These are phyloP conservation scores for Eilema depressum DNA, from an alignment of 2,888 invertebrate species.

Conservation along the genomic window DNA sequence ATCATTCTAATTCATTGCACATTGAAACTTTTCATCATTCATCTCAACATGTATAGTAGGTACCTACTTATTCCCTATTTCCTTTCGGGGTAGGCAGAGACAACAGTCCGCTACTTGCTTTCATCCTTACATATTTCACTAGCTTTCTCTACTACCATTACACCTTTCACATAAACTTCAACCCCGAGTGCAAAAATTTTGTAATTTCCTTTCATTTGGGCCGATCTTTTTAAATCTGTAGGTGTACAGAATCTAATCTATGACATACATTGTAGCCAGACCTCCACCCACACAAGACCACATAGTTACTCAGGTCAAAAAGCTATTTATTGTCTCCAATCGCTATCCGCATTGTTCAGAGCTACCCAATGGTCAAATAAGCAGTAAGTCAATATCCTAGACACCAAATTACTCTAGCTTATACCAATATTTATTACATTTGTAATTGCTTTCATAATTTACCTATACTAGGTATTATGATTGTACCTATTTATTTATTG, in stretches of 20 bases:
- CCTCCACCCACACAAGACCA: not conserved
- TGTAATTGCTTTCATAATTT: constrained; percentile 4
- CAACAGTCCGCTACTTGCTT: too few species aligned
- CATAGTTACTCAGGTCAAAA: constrained; percentile 1
- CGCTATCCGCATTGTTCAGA: constrained; percentile 1
- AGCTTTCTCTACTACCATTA: too few species aligned
- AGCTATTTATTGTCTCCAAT: not conserved
- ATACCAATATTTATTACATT: not conserved
- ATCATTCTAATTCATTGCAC: too few species aligned
- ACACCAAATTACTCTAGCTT: constrained; percentile 1
- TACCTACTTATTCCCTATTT: too few species aligned
- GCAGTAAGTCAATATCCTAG: not conserved
- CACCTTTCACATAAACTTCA: too few species aligned
- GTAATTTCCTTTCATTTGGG: not conserved
- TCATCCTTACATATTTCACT: too few species aligned
- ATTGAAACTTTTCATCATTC: too few species aligned
- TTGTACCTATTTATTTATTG: not conserved
- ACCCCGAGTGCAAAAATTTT: not conserved
- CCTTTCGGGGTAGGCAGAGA: too few species aligned
- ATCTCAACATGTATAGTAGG: too few species aligned
- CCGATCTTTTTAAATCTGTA: not conserved
- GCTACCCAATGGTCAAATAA: constrained; percentile 1
- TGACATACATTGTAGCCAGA: not conserved
- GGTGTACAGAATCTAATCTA: not conserved
- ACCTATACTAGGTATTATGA: not conserved